Percentiles rank a stretch among this genome's conserved stretches.
Conservation (phyloP, 2,113 vertebrate genomes). For the Pionites leucogaster region DNA sequence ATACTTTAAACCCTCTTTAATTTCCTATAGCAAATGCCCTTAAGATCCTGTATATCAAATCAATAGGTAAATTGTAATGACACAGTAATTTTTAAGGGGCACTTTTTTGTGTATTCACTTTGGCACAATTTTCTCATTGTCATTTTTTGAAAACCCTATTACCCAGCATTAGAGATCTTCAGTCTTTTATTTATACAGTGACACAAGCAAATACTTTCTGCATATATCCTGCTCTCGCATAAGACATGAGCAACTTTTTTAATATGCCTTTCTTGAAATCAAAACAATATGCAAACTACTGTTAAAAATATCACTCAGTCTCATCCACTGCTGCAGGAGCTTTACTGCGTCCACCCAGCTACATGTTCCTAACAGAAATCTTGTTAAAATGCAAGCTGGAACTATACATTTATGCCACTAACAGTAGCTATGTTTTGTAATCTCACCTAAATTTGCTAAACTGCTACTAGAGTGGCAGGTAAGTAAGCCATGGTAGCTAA, state of each 20-base stretch:
- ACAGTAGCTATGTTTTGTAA: neutral
- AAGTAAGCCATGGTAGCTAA: neutral
- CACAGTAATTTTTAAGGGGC: constrained; percentile 74
- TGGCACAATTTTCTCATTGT: constrained; percentile 50
- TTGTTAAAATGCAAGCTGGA: constrained; percentile 7
- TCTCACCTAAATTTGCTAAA: constrained; percentile 9
- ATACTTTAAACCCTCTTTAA: constrained; percentile 12
- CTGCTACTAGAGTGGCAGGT: neutral
- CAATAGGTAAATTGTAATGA: constrained; percentile 68
- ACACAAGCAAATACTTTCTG: neutral
- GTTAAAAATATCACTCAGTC: neutral
- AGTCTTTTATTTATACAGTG: neutral
- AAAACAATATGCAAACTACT: neutral
- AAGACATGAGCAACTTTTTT: neutral
- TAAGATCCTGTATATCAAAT: constrained; percentile 43
- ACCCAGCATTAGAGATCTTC: neutral
- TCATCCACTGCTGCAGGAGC: neutral
- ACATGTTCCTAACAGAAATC: neutral
- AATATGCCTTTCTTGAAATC: neutral
- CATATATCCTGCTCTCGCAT: neutral
- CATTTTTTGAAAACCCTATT: constrained; percentile 44
- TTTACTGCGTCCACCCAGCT: neutral
- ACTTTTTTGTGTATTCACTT: constrained; percentile 74
- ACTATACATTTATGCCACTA: neutral
- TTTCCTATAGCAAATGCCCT: neutral